A percentile compares a stretch with the other conserved stretches of the same genome.
Evolutionary conservation across 2,888 invertebrate species (phyloP).

Genomic region (Acleris holmiana): DNA sequence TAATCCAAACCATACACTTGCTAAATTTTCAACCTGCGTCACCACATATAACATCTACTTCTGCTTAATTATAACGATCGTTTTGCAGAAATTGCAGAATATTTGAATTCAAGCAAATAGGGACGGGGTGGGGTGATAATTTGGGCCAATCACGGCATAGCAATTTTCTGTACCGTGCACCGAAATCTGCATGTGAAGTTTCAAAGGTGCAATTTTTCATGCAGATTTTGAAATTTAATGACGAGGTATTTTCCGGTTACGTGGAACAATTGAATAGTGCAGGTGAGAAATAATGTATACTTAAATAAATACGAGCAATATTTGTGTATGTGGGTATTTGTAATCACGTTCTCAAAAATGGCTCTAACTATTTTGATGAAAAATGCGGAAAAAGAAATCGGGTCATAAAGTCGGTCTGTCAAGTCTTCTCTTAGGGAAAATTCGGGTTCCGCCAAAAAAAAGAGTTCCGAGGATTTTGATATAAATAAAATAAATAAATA

Average conservation of each 20-base stretch:
- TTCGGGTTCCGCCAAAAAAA: too few relatives aligned
- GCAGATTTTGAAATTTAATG: conserved; percentile 37
- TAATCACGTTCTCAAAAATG: too few relatives aligned
- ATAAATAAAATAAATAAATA: too few relatives aligned
- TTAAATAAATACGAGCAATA: too few relatives aligned
- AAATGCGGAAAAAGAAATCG: too few relatives aligned
- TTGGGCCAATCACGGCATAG: conserved; percentile 48
- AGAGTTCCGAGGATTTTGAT: too few relatives aligned
- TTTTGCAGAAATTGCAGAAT: conserved; percentile 6
- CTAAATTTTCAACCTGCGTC: neutral
- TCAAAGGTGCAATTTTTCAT: conserved; percentile 40
- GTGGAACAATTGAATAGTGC: neutral
- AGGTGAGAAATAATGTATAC: too few relatives aligned
- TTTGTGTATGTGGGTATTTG: too few relatives aligned
- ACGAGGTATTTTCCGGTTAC: neutral
- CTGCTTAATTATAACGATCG: conserved; percentile 6
- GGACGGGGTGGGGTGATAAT: conserved; percentile 40
- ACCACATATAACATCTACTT: neutral
- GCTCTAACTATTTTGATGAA: too few relatives aligned
- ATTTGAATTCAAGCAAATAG: conserved; percentile 26
- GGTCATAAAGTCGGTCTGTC: too few relatives aligned
- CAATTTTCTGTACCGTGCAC: conserved; percentile 46
- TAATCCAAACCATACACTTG: neutral
- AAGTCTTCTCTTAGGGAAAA: too few relatives aligned
- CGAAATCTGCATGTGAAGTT: conserved; percentile 44